Evolutionary conservation across 2,113 vertebrate genomes (phyloP).

Genomic region (Pseudonaja textilis): DNA sequence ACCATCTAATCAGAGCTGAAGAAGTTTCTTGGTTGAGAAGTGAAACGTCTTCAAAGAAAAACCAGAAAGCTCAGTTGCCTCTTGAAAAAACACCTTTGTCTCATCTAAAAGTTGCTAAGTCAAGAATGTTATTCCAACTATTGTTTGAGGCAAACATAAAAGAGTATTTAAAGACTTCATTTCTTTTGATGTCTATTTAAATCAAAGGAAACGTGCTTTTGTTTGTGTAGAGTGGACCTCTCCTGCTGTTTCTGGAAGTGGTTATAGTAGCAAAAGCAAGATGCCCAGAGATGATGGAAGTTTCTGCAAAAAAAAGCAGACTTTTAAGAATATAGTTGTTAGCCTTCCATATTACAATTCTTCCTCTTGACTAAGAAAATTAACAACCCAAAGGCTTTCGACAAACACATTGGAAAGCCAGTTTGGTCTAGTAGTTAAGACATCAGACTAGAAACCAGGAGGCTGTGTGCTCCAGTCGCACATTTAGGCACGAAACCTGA

Average conservation of each 20-base stretch:
- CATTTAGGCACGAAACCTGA: too few relatives aligned
- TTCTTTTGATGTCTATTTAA: background rate
- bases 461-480: too few relatives aligned
- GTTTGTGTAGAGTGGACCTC: background rate
- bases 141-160: background rate
- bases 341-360: background rate
- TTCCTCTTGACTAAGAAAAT: background rate
- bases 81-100: too few relatives aligned
- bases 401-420: too few relatives aligned
- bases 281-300: background rate
- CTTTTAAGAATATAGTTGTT: background rate
- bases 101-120: background rate
- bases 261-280: background rate
- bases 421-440: too few relatives aligned
- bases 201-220: background rate
- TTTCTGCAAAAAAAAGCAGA: background rate
- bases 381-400: too few relatives aligned
- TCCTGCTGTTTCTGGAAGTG: background rate
- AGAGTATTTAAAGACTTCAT: background rate
- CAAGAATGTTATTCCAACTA: background rate
- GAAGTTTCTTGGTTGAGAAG: too few relatives aligned
- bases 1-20: too few relatives aligned
- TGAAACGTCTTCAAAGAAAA: too few relatives aligned
- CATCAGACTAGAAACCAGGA: too few relatives aligned
- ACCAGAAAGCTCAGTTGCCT: too few relatives aligned